phyloP scores from a whole-genome alignment of 2,797 vertebrate genomes.

The Poeciliopsis infans region DNA sequence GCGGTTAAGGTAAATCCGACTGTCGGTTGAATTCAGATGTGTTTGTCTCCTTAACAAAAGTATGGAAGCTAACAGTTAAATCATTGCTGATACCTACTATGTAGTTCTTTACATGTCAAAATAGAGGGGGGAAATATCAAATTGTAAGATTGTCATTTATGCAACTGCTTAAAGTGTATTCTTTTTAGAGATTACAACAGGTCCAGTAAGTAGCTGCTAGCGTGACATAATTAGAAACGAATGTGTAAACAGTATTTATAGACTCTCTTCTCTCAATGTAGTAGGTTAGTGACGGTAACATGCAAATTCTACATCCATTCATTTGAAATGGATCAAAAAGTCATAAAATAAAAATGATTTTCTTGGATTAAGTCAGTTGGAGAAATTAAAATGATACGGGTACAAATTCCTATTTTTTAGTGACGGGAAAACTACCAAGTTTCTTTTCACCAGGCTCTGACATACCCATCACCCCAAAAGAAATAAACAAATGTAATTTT shows the following conservation, averaged over 20 bases:
- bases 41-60: not conserved
- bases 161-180: not conserved
- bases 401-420: not conserved
- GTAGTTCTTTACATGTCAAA: not conserved
- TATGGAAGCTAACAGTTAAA: not conserved
- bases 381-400: not conserved
- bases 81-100: not conserved
- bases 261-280: not conserved
- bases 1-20: not conserved
- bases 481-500: not conserved
- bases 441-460: not conserved
- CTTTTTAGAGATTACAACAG: conserved; percentile 22
- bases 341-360: not conserved
- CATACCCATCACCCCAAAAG: not conserved
- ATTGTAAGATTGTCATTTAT: not conserved
- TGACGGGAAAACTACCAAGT: not conserved
- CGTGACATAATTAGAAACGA: conserved; percentile 7
- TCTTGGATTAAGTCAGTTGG: not conserved
- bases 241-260: not conserved
- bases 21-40: not conserved
- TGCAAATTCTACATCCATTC: not conserved
- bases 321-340: not conserved
- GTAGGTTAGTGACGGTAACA: not conserved
- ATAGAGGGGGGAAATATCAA: too few relatives aligned
- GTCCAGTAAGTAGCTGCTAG: conserved; percentile 13